phyloP scores from a whole-genome alignment of 2,797 vertebrate genomes.

The Lycodopsis pacificus region DNA sequence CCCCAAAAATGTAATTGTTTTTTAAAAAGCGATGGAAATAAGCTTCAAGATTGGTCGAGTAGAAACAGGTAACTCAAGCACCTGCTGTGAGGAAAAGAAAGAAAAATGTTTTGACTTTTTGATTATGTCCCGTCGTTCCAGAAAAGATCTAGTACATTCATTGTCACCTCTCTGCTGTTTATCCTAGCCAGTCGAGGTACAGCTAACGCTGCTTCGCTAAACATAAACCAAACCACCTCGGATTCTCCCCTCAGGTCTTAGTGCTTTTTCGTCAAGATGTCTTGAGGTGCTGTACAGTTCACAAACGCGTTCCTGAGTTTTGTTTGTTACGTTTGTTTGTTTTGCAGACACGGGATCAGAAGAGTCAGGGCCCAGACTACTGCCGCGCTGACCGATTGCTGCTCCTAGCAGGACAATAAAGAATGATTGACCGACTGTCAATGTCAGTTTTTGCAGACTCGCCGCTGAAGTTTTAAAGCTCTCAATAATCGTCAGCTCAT shows the following conservation, averaged over 20 bases:
- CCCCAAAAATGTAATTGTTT: not conserved
- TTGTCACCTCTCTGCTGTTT: constrained; percentile 91
- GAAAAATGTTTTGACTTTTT: constrained; percentile 47
- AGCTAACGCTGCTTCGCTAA: constrained; percentile 86
- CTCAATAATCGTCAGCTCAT: constrained; percentile 97
- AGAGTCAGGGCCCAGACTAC: constrained; percentile 90
- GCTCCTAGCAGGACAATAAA: constrained; percentile 88
- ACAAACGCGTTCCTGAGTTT: constrained; percentile 96
- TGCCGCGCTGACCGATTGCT: constrained; percentile 86
- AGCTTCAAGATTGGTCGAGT: constrained; percentile 53
- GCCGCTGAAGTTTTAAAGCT: constrained; percentile 96
- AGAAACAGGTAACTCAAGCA: constrained; percentile 54
- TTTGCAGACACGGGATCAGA: constrained; percentile 92
- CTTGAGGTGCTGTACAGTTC: constrained; percentile 99
- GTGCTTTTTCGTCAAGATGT: constrained; percentile 94
- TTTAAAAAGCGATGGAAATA: constrained; percentile 46
- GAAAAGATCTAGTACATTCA: constrained; percentile 95
- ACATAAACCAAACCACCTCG: constrained; percentile 59
- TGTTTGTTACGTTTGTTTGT: constrained; percentile 72
- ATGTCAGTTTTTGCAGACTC: constrained; percentile 88
- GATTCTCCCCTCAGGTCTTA: constrained; percentile 90
- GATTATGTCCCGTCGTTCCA: constrained; percentile 76
- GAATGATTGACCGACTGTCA: constrained; percentile 87
- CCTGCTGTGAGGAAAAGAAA: constrained; percentile 43
- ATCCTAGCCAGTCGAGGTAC: constrained; percentile 91